Base-by-base conservation (phyloP, 2,888 invertebrate species). In the Smittia aterrima region DNA sequence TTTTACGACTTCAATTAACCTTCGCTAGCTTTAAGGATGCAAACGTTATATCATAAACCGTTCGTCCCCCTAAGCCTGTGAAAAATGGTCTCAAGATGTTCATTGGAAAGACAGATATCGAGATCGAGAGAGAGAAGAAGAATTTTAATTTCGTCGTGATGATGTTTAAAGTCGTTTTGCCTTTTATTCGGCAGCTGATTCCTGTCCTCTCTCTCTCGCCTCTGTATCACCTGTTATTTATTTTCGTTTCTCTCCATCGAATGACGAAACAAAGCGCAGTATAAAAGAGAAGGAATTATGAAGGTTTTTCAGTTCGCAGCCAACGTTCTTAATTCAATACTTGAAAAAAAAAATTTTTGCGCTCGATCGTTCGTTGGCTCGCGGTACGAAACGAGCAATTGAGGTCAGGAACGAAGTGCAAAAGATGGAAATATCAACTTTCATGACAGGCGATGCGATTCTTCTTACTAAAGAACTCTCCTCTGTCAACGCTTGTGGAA, bases 181-280 rank as follows among this genome's bases (percentile, higher is more conserved):
- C 9, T 22, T 13, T 25, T 9, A 18, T 18, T 18, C 9, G 64
- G 64, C 64, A 64, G 64, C 64, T 64, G 64, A 64, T 64, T 27
- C 64, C n/a, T 1, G 27, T 16, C 22, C 4, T 7, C 22, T n/a
- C 20, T 20, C 18, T 18, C 18, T 58, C 53, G 18, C 16, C 6
- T 6, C 20, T 64, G 16, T 64, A 64, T 64, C 64, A 64, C 64
- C 64, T 64, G 64, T 64, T 64, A 27, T 64, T 64, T 64, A 64
- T 64, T 22, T 58, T 58, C 58, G 24, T 58, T 6, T 20, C 53
- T 58, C 58, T 58, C 13, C 4, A 9, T 32, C 53, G 6, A 2
- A n/a, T 58, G 20, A 58, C 16, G 58, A 22, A 58, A 58, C 58
- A 47, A 38, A 47, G 32, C 32, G 32, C 32, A 32, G 32, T 9